phyloP scores from a whole-genome alignment of 1,140 invertebrate genomes.

The Drosophila takahashii region DNA sequence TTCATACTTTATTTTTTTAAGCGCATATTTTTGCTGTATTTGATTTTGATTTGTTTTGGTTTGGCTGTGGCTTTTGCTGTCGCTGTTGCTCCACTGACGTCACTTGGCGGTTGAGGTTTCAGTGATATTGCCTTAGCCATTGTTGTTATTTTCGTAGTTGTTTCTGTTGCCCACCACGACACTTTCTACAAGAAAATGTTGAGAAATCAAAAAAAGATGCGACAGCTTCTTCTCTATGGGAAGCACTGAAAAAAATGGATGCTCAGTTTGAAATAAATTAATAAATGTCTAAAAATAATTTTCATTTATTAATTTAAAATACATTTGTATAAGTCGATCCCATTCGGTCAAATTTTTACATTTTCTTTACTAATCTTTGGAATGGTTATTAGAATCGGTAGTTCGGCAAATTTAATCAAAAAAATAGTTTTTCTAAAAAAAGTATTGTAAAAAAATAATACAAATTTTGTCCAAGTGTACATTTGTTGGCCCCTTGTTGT shows the following conservation, averaged over 20 bases:
- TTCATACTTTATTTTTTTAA: constrained; percentile 23
- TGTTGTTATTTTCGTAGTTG: constrained; percentile 30
- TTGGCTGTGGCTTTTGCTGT: constrained; percentile 4
- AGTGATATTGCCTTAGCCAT: constrained; percentile 31
- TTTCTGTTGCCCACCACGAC: constrained; percentile 66
- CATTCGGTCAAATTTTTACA: too few relatives aligned
- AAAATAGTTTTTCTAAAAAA: too few relatives aligned
- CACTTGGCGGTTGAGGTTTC: constrained; percentile 24
- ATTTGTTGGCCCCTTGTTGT: background rate
- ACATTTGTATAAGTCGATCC: too few relatives aligned
- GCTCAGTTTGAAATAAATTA: background rate
- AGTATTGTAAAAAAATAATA: background rate
- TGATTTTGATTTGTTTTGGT: constrained; percentile 32
- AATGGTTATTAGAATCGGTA: too few relatives aligned
- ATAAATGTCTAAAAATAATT: too few relatives aligned
- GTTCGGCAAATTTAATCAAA: too few relatives aligned
- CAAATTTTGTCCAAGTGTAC: constrained; percentile 6
- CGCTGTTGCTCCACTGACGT: constrained; percentile 27
- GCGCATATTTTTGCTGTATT: constrained; percentile 37
- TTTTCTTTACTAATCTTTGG: too few relatives aligned
- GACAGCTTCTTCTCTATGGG: constrained; percentile 53
- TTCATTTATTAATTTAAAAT: too few relatives aligned
- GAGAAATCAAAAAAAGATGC: constrained; percentile 83
- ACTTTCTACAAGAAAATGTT: constrained; percentile 82
- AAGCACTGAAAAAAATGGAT: constrained; percentile 5